Evolutionary conservation across 2,113 vertebrate genomes (phyloP), one percentile per base, ranked within the genome.

Genomic region (Cheilinus undulatus): DNA sequence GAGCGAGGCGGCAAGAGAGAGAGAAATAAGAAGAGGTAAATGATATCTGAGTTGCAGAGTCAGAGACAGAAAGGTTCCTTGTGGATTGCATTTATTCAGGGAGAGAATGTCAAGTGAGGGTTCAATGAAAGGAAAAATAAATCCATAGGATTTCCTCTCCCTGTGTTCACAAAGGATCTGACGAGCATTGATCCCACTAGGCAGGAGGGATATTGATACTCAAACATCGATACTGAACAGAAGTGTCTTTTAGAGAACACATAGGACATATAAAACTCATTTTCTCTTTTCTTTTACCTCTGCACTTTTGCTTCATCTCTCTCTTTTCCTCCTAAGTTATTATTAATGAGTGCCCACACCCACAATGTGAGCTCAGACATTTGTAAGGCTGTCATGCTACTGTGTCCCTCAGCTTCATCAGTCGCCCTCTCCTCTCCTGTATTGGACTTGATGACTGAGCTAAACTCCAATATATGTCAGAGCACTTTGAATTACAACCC

Each of bases 401-500:
- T 22, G 26, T 28, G 22, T 49, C 48, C 69, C 22, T 45, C 20
- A 32, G 58, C 57, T 24, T 27, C 52, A 54, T 52, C 61, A 53
- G 17, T 64, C 58, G 20, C 53, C 46, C 28, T 57, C 59, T 84
- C 38, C 51, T 46, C 26, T 53, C 63, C 48, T 22, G 54, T 50
- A 67, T 76, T 53, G 64, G 45, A 84, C 62, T 70, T 83, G 78
- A 89, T 81, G 79, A 83, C 72, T 9, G 32, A 50, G 71, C 74
- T 67, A 69, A 81, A 84, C 76, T 76, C 49, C 11, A 74, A 73
- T 64, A 22, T 78, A 73, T 23, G 11, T 78, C 76, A 46, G 27
- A 67, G 69, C 83, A 62, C 53, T 80, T 82, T 80, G 45, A 90
- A 84, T 86, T 78, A 82, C 64, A 68, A 58, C 78, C 65, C 65